phyloP scores from a whole-genome alignment of 1,140 invertebrate genomes.

The Drosophila persimilis region DNA sequence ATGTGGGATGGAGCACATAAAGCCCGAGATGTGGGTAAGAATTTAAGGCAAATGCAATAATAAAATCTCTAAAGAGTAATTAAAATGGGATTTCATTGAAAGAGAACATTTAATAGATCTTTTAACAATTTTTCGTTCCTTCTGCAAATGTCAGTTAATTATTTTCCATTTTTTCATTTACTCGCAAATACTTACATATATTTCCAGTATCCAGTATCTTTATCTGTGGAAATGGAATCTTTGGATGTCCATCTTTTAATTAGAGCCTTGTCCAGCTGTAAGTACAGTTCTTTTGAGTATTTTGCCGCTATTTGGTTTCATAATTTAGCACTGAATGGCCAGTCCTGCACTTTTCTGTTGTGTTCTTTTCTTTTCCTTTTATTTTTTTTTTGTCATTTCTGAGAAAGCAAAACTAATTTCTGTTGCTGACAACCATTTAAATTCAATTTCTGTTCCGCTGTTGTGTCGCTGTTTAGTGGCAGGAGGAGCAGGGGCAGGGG shows the following conservation, averaged over 20 bases:
- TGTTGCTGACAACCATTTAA: constrained; percentile 75
- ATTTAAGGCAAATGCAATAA: no score
- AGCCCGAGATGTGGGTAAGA: not conserved
- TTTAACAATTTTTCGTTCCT: not conserved
- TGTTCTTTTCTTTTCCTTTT: constrained; percentile 12
- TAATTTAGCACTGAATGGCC: constrained; percentile 27
- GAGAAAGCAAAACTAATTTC: constrained; percentile 69
- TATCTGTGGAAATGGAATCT: constrained; percentile 24
- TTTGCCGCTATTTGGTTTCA: constrained; percentile 43
- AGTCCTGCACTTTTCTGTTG: constrained; percentile 27
- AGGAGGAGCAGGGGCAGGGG: no score
- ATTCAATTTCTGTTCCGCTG: constrained; percentile 61
- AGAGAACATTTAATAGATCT: not conserved
- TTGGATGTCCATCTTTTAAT: constrained; percentile 57
- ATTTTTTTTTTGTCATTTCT: constrained; percentile 12
- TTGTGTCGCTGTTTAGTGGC: constrained; percentile 7
- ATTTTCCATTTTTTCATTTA: constrained; percentile 10
- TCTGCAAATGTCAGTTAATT: constrained; percentile 62
- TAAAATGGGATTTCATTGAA: not conserved
- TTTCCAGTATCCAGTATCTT: constrained; percentile 27
- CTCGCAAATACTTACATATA: not conserved
- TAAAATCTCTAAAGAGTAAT: constrained; percentile 3
- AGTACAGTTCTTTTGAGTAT: constrained; percentile 20
- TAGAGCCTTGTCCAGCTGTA: constrained; percentile 29
- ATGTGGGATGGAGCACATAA: constrained; percentile 7